Percentiles rank a stretch among this genome's conserved stretches.
phyloP scores from a whole-genome alignment of 2,113 vertebrate genomes.

The Cervus canadensis region DNA sequence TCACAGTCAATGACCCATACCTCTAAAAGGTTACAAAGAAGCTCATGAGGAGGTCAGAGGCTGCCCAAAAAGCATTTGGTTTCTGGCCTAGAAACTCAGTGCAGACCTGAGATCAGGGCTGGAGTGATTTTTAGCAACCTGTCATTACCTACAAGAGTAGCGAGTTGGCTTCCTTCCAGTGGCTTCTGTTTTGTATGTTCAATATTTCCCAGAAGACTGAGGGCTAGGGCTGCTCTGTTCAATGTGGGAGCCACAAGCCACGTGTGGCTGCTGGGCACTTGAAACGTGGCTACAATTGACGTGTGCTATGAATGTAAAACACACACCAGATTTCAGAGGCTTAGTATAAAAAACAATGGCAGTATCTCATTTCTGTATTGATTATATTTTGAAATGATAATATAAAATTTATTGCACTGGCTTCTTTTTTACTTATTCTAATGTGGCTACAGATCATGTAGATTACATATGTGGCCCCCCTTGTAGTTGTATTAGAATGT shows the following conservation, averaged over 20 bases:
- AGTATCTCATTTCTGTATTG: not conserved
- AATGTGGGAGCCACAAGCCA: not conserved
- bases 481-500: not conserved
- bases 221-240: not conserved
- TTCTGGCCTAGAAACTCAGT: not conserved
- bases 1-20: constrained; percentile 38
- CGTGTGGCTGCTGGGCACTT: not conserved
- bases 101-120: not conserved
- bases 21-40: not conserved
- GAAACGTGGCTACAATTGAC: not conserved
- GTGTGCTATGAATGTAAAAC: not conserved
- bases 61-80: not conserved
- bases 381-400: not conserved
- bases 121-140: not conserved
- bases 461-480: not conserved
- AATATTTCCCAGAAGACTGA: not conserved
- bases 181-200: not conserved
- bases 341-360: not conserved
- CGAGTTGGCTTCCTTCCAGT: not conserved
- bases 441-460: not conserved
- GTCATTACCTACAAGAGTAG: not conserved
- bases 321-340: not conserved
- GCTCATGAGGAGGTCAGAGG: not conserved
- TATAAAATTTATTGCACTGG: not conserved
- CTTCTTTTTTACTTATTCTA: not conserved